phyloP scores from a whole-genome alignment of 2,888 invertebrate species.

The Camponotus fellah region DNA sequence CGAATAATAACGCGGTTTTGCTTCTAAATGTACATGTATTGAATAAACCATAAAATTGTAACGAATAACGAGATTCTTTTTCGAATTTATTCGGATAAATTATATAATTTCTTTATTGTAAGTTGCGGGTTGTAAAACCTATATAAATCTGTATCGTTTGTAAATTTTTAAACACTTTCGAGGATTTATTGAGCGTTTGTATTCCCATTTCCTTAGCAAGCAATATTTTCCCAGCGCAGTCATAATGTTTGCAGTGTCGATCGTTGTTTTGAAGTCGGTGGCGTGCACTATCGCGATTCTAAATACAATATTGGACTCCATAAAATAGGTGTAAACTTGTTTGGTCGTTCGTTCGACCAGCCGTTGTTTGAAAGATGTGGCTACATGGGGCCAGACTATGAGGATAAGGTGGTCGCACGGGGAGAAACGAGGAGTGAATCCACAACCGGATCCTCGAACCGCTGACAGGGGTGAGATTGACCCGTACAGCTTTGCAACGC shows the following conservation, averaged over 20 bases:
- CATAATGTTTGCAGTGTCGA: constrained; percentile 63
- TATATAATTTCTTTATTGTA: constrained; percentile 59
- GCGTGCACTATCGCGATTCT: constrained; percentile 81
- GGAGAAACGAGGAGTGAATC: constrained; percentile 51
- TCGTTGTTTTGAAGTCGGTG: constrained; percentile 55
- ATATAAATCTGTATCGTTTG: constrained; percentile 67
- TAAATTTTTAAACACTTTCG: constrained; percentile 64
- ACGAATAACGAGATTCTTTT: constrained; percentile 18
- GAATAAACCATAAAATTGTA: neutral
- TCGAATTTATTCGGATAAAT: constrained; percentile 32
- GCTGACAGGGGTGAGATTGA: constrained; percentile 70
- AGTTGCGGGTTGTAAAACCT: constrained; percentile 63
- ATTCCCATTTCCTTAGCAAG: constrained; percentile 29
- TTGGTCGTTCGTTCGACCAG: constrained; percentile 75
- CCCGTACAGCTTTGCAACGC: constrained; percentile 69
- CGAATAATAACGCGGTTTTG: constrained; percentile 16
- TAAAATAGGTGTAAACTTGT: constrained; percentile 83
- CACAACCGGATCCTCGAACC: constrained; percentile 58
- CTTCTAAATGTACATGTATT: neutral
- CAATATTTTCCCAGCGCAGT: constrained; percentile 65
- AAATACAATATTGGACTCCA: constrained; percentile 81
- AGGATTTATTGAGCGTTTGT: constrained; percentile 60
- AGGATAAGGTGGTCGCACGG: constrained; percentile 49
- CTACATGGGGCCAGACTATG: constrained; percentile 49
- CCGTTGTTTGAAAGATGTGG: constrained; percentile 69